Percentiles rank a stretch among this genome's conserved stretches.
Conservation (phyloP, 2,888 invertebrate genomes). For the Rhagophthalmus giganteus region DNA sequence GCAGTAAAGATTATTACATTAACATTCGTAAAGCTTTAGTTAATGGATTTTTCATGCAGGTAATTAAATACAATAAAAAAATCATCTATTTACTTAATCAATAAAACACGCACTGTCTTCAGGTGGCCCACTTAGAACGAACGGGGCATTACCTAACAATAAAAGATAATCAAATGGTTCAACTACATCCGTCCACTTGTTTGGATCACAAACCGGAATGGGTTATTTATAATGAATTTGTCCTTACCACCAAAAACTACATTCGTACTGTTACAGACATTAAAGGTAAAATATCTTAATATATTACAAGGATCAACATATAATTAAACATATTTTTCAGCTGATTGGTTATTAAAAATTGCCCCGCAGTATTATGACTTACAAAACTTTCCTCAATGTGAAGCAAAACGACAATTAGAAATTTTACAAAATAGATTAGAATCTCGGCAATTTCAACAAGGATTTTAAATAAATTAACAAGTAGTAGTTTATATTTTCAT, state of each 20-base stretch:
- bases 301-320: neutral
- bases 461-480: constrained; percentile 64
- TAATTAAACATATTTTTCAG: constrained; percentile 55
- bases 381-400: constrained; percentile 96
- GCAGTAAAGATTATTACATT: constrained; percentile 97
- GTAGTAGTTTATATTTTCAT: constrained; percentile 24
- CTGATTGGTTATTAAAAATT: constrained; percentile 92
- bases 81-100: constrained; percentile 1
- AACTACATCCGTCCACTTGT: constrained; percentile 98
- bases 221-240: constrained; percentile 99
- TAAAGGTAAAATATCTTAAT: constrained; percentile 75
- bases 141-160: constrained; percentile 98
- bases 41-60: constrained; percentile 99
- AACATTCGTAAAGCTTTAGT: constrained; percentile 98
- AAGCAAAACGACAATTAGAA: constrained; percentile 91
- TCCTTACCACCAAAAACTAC: constrained; percentile 98
- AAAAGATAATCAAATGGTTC: constrained; percentile 99
- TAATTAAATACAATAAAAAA: constrained; percentile 53
- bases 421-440: constrained; percentile 84
- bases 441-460: constrained; percentile 85
- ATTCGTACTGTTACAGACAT: constrained; percentile 98
- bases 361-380: constrained; percentile 99
- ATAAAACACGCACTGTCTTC: constrained; percentile 34
- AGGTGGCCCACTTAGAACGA: constrained; percentile 96
- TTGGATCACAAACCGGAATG: constrained; percentile 99